Percentiles rank a stretch among this genome's conserved stretches.
Evolutionary conservation across 2,888 invertebrate species (phyloP).

Genomic region (Philereme vetulata): DNA sequence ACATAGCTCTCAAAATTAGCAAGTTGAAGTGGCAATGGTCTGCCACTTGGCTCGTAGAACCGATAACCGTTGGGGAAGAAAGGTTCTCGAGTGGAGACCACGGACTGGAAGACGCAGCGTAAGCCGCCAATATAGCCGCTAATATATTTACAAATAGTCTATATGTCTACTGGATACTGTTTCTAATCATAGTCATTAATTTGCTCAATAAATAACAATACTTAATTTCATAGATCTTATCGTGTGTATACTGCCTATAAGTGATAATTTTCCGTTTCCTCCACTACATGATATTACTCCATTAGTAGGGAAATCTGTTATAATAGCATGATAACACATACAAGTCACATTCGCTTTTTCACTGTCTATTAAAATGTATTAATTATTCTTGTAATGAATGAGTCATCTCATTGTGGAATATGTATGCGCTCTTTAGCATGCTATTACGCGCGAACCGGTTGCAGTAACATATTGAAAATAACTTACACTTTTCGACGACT

Average conservation of each 20-base stretch:
- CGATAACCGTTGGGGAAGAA: no score
- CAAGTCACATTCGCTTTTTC: conserved; percentile 22
- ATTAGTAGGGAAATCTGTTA: conserved; percentile 11
- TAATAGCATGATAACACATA: conserved; percentile 14
- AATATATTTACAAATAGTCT: no score
- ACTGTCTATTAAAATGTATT: conserved; percentile 9
- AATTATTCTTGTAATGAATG: conserved; percentile 6
- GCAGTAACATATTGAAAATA: conserved; percentile 5
- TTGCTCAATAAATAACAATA: no score
- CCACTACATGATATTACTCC: not conserved
- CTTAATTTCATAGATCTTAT: not conserved
- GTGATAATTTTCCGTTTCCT: conserved; percentile 2
- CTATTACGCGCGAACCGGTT: conserved; percentile 6
- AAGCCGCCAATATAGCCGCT: no score
- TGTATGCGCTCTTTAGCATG: conserved; percentile 9
- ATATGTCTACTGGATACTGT: no score
- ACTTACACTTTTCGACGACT: conserved; percentile 3
- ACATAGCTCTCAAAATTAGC: no score
- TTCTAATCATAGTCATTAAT: no score
- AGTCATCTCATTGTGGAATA: conserved; percentile 13
- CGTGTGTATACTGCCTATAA: not conserved
- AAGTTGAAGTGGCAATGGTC: no score
- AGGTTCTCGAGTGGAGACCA: no score
- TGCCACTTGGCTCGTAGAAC: no score
- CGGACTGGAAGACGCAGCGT: no score